Evolutionary conservation across 2,797 vertebrate genomes (phyloP).

Genomic region (Leptatherina wallacei): DNA sequence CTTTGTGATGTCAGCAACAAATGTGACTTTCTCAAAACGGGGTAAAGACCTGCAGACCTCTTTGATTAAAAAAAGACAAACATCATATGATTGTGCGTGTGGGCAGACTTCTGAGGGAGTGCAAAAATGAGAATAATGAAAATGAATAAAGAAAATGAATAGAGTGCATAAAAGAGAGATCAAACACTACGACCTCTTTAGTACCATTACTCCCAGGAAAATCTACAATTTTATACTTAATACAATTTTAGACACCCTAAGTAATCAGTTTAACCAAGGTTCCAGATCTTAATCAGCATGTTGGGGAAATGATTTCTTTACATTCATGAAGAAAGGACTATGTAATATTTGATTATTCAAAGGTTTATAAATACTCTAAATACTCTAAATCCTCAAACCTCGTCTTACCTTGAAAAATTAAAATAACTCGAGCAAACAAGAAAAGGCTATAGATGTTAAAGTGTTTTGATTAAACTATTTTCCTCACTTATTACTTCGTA

Average conservation of each 20-base stretch:
- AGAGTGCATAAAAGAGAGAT: neutral
- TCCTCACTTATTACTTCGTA: neutral
- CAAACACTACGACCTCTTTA: neutral
- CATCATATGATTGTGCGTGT: constrained; percentile 49
- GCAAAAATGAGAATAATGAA: constrained; percentile 20
- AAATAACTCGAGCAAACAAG: constrained; percentile 7
- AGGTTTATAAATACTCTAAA: neutral
- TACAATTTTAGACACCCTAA: neutral
- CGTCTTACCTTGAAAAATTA: neutral
- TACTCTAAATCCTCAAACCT: neutral
- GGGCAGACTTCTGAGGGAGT: constrained; percentile 32
- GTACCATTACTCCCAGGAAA: neutral
- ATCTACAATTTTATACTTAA: constrained; percentile 3
- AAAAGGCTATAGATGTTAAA: constrained; percentile 7
- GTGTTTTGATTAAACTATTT: neutral
- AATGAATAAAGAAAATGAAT: constrained; percentile 2
- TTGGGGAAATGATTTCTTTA: neutral
- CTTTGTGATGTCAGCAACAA: constrained; percentile 38
- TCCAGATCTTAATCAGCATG: neutral
- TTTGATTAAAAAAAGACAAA: constrained; percentile 18
- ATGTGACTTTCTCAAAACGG: constrained; percentile 46
- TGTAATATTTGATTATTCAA: neutral
- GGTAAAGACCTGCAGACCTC: constrained; percentile 39
- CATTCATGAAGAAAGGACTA: neutral
- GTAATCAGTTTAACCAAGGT: neutral